Evolutionary conservation across 2,113 vertebrate species (phyloP).

Genomic region (Myxocyprinus asiaticus): DNA sequence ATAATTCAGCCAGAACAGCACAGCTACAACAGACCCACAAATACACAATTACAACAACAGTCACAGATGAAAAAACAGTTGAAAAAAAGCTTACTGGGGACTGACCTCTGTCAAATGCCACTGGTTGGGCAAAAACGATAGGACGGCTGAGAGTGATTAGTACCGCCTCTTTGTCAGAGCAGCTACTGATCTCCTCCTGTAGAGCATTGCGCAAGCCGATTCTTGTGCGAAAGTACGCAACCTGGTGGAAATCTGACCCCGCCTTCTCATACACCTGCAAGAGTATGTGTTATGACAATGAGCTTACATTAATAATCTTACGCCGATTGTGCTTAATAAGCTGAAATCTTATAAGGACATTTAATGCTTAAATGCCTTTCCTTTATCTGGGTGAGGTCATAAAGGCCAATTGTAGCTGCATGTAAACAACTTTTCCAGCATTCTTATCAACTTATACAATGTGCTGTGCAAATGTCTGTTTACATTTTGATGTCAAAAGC

Average conservation of each 20-base stretch:
- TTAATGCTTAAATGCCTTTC: too few species aligned
- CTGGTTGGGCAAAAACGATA: constrained; percentile 95
- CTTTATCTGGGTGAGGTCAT: too few species aligned
- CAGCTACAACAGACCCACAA: constrained; percentile 78
- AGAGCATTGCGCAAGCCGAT: constrained; percentile 95
- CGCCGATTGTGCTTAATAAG: too few species aligned
- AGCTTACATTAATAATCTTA: too few species aligned
- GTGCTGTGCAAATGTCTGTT: too few species aligned
- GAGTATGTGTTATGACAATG: not conserved
- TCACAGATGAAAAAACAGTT: constrained; percentile 22
- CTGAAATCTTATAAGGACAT: too few species aligned
- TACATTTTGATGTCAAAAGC: too few species aligned
- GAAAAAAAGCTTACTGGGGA: not conserved
- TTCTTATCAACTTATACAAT: too few species aligned
- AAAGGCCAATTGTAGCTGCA: too few species aligned
- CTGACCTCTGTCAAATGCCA: constrained; percentile 96
- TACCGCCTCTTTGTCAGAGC: constrained; percentile 94
- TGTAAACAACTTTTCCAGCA: too few species aligned
- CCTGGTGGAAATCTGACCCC: constrained; percentile 97
- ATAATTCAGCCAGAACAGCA: constrained; percentile 98
- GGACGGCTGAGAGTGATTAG: constrained; percentile 96
- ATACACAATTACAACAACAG: not conserved
- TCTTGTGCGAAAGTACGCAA: constrained; percentile 96
- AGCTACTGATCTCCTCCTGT: constrained; percentile 94
- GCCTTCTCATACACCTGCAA: constrained; percentile 96